phyloP scores from a whole-genome alignment of 2,888 invertebrate genomes.

The Pterostichus niger region DNA sequence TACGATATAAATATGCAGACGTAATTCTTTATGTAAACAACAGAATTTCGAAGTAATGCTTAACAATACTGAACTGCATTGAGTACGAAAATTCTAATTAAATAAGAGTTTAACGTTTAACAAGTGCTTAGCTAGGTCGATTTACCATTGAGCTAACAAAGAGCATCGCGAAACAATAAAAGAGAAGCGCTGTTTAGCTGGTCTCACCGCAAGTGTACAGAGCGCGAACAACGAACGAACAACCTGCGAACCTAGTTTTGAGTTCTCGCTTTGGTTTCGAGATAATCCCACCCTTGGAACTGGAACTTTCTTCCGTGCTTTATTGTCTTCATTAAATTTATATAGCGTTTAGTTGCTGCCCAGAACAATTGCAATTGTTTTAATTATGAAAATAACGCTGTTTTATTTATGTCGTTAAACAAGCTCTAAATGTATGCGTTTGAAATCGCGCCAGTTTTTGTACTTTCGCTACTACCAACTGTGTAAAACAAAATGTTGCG shows the following conservation, averaged over 20 bases:
- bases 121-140: conserved; percentile 31
- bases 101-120: conserved; percentile 38
- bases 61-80: not conserved
- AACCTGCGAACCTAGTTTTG: not conserved
- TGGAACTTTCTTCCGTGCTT: conserved; percentile 47
- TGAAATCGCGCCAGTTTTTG: not conserved
- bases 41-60: too few relatives aligned
- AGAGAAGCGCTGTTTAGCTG: conserved; percentile 17
- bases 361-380: conserved; percentile 59
- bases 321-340: conserved; percentile 62
- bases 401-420: conserved; percentile 49
- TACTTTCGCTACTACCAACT: too few relatives aligned
- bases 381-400: conserved; percentile 56
- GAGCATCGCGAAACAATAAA: conserved; percentile 21
- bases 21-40: too few relatives aligned
- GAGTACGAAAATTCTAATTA: conserved; percentile 45
- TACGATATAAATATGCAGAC: too few relatives aligned
- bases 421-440: conserved; percentile 3
- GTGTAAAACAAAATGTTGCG: too few relatives aligned
- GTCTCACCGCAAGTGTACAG: not conserved
- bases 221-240: not conserved
- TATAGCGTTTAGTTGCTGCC: conserved; percentile 37
- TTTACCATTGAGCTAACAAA: conserved; percentile 17
- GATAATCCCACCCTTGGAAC: conserved; percentile 18
- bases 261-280: conserved; percentile 15